These are phyloP conservation scores for Blera fallax DNA, from an alignment of 2,888 invertebrate genomes.

Conservation along the genomic window DNA sequence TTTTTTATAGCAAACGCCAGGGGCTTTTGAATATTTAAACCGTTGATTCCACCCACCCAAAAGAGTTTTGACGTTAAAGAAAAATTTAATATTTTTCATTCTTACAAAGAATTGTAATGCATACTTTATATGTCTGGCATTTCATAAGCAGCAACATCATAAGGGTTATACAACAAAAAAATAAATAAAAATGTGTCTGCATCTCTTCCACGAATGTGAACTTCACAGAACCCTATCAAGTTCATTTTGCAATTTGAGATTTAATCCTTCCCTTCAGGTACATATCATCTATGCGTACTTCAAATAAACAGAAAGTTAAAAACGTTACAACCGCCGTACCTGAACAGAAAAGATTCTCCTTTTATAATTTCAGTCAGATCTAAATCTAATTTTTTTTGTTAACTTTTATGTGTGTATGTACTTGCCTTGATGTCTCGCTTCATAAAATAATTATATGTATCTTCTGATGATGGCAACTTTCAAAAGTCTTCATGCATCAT, in stretches of 20 bases:
- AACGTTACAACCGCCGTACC: neutral
- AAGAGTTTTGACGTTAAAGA: neutral
- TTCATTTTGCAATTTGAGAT: neutral
- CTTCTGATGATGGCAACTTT: conserved; percentile 28
- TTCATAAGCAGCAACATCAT: neutral
- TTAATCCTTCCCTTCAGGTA: neutral
- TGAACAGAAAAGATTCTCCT: neutral
- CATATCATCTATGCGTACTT: neutral
- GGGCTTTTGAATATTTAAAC: neutral
- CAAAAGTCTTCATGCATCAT: neutral
- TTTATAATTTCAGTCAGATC: neutral
- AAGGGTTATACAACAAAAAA: neutral
- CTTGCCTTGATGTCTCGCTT: conserved; percentile 23
- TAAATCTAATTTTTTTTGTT: neutral
- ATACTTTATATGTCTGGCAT: neutral
- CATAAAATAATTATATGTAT: conserved; percentile 18
- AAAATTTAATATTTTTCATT: neutral
- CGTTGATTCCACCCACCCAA: neutral
- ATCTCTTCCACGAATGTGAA: neutral
- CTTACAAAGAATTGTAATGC: neutral
- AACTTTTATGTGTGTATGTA: conserved; percentile 6
- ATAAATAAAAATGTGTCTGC: neutral
- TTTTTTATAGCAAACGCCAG: neutral
- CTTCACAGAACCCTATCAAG: neutral
- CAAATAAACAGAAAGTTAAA: neutral